These are phyloP conservation scores for Nematostella vectensis DNA, from an alignment of 92 coral and sea anemone genomes.

Conservation along the genomic window DNA sequence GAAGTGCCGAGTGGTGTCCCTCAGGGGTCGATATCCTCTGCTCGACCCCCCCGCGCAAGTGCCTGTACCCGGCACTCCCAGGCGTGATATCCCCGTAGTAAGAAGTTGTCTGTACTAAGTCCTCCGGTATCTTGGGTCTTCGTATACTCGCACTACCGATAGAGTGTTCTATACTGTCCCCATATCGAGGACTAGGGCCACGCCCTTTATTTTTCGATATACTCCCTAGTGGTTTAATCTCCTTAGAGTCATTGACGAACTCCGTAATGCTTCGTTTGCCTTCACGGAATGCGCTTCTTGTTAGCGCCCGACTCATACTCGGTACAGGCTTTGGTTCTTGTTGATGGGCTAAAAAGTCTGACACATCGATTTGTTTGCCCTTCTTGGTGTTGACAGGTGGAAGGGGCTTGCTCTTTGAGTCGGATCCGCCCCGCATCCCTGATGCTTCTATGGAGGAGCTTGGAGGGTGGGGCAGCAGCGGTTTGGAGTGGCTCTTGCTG, in stretches of 20 bases:
- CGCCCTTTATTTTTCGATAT: conserved; percentile 63
- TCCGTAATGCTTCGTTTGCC: conserved; percentile 65
- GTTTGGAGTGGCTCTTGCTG: conserved; percentile 23
- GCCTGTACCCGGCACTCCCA: conserved; percentile 66
- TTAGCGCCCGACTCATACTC: conserved; percentile 46
- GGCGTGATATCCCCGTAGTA: conserved; percentile 47
- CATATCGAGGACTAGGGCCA: conserved; percentile 36
- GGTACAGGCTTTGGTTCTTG: conserved; percentile 70
- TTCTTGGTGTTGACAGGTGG: conserved; percentile 93
- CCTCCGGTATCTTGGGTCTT: conserved; percentile 63
- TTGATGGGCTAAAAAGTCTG: conserved; percentile 77
- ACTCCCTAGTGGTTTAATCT: conserved; percentile 82
- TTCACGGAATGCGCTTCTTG: conserved; percentile 77
- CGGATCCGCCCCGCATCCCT: conserved; percentile 7
- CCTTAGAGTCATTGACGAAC: conserved; percentile 81
- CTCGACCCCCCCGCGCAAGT: conserved; percentile 45
- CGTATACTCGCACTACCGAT: conserved; percentile 41
- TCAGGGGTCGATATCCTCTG: conserved; percentile 75
- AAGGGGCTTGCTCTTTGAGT: conserved; percentile 40
- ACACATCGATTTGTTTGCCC: conserved; percentile 84
- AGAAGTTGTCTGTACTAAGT: conserved; percentile 34
- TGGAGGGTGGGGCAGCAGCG: conserved; percentile 40
- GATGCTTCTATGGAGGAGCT: conserved; percentile 19
- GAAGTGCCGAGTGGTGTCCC: conserved; percentile 58
- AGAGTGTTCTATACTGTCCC: conserved; percentile 29